A percentile compares a stretch with the other conserved stretches of the same genome.
phyloP scores from a whole-genome alignment of 2,113 vertebrate genomes.

The Corythaeola cristata region DNA sequence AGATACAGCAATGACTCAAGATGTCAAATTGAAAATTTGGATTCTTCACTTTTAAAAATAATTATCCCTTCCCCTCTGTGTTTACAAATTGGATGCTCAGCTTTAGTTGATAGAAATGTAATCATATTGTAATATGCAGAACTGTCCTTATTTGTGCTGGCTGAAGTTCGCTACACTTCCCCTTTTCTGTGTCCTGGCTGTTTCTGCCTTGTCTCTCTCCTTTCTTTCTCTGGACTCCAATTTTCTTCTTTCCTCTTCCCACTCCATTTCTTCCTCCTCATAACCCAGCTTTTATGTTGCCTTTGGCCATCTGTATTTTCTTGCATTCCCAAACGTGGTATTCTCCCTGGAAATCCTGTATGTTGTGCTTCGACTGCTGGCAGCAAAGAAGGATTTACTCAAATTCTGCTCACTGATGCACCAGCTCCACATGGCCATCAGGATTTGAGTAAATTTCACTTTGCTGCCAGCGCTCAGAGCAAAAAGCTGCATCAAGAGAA shows the following conservation, averaged over 20 bases:
- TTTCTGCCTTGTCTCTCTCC: not conserved
- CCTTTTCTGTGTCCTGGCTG: not conserved
- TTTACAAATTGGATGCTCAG: not conserved
- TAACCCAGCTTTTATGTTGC: constrained; percentile 2
- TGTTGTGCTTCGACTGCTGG: not conserved
- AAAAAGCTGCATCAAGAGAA: constrained; percentile 50
- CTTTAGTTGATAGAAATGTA: not conserved
- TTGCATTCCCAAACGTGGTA: not conserved
- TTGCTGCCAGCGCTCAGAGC: constrained; percentile 36
- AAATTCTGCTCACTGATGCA: constrained; percentile 17
- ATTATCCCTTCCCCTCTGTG: not conserved
- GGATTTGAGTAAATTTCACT: constrained; percentile 50
- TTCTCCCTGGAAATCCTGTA: constrained; percentile 22
- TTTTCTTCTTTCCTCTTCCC: not conserved
- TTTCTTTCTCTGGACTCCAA: not conserved
- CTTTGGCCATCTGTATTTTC: constrained; percentile 31
- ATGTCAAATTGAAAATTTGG: not conserved
- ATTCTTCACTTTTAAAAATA: not conserved
- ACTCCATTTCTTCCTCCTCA: not conserved
- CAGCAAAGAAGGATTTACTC: constrained; percentile 34
- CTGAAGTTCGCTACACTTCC: not conserved
- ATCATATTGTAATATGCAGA: not conserved
- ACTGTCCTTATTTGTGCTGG: not conserved
- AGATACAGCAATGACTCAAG: not conserved
- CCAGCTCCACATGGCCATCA: not conserved